A percentile compares a stretch with the other conserved stretches of the same genome.
These are phyloP conservation scores for Drosophila rhopaloa DNA, from an alignment of 1,140 invertebrate species.

Conservation along the genomic window DNA sequence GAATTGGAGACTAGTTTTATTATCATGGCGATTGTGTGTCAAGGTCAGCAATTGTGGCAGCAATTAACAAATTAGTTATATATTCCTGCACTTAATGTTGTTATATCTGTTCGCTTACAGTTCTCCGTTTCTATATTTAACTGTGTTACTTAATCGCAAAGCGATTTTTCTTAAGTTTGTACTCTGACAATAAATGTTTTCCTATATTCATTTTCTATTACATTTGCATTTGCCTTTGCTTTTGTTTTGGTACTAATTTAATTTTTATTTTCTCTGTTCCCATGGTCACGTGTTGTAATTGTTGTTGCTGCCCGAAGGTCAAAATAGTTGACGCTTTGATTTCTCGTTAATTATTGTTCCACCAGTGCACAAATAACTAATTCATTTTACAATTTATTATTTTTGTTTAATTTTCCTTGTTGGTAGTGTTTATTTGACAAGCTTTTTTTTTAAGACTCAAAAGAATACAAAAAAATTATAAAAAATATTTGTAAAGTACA, in stretches of 20 bases:
- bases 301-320: conserved; percentile 60
- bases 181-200: conserved; percentile 4
- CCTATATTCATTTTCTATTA: conserved; percentile 7
- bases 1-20: conserved; percentile 41
- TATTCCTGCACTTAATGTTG: not conserved
- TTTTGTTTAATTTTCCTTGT: too few species aligned
- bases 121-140: not conserved
- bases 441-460: too few species aligned
- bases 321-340: conserved; percentile 77
- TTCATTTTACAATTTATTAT: too few species aligned
- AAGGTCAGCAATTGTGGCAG: conserved; percentile 43
- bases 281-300: conserved; percentile 70
- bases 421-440: too few species aligned
- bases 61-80: conserved; percentile 35
- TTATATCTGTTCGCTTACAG: not conserved
- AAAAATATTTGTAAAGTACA: too few species aligned
- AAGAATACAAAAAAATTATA: too few species aligned
- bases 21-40: conserved; percentile 58
- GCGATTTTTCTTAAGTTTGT: conserved; percentile 4
- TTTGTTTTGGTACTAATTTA: conserved; percentile 13
- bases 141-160: too few species aligned
- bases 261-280: conserved; percentile 12
- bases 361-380: conserved; percentile 2
- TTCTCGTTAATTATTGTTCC: conserved; percentile 68
- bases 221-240: conserved; percentile 8